Conservation (phyloP, 2,797 vertebrate genomes). For the Anabas testudineus region DNA sequence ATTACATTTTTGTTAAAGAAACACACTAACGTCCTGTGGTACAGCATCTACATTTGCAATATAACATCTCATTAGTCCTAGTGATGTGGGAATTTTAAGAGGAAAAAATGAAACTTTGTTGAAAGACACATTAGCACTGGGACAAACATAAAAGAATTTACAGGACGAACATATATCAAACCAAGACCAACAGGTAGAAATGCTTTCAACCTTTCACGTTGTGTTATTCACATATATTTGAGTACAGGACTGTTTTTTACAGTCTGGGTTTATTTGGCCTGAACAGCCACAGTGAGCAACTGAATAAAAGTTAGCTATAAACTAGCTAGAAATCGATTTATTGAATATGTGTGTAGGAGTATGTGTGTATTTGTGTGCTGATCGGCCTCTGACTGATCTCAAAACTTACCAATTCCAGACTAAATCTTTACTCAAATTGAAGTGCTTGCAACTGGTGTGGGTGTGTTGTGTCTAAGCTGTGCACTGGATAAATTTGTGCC, state of each 20-base stretch:
- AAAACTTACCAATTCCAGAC: neutral
- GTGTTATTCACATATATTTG: neutral
- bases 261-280: neutral
- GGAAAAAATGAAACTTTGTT: constrained; percentile 13
- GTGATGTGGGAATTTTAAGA: constrained; percentile 3
- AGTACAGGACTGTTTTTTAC: constrained; percentile 3
- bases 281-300: neutral
- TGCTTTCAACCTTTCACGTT: neutral
- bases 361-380: neutral
- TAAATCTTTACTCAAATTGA: too few relatives aligned
- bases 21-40: neutral
- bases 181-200: neutral
- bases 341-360: neutral
- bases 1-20: constrained; percentile 37
- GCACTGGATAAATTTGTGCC: neutral
- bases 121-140: neutral
- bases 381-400: neutral
- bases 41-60: constrained; percentile 3
- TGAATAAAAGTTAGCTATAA: neutral
- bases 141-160: constrained; percentile 20
- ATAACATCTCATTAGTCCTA: neutral
- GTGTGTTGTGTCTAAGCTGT: neutral
- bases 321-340: neutral
- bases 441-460: neutral
- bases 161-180: constrained; percentile 15